Evolutionary conservation across 2,888 invertebrate species (phyloP), one percentile per base, ranked within the genome.

Genomic region (Euclidia mi): DNA sequence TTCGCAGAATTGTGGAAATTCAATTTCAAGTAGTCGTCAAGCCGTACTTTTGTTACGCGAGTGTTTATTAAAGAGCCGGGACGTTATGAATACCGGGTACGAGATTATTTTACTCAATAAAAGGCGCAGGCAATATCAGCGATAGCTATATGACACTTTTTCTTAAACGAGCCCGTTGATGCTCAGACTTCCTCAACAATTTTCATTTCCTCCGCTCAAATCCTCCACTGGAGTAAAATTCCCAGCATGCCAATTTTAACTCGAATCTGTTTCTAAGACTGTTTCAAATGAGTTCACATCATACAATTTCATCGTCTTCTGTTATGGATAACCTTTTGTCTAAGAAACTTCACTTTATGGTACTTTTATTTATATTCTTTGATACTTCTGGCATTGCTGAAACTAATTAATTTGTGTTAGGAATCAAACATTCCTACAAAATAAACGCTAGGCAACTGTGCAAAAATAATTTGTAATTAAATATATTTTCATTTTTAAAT

Each of bases 181-280:
- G 82, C 78, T 78, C 69, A 75, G 81, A 88, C 87, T 90, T 87
- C 81, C 85, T 76, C 71, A 90, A 90, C 89, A 90, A 90, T 90
- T 90, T 90, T 88, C 87, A 90, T 90, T 89, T 89, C 84, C 87
- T 81, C 79, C 56, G 73, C 78, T 74, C 76, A 87, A 88, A 85
- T 86, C 84, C 77, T 78, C 78, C 73, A 71, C 71, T 59, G 63
- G 65, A 78, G 65, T 78, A 78, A 87, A 88, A 76, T 85, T 87
- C 75, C 50, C 67, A 81, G 80, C 76, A 79, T 81, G 80, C 80
- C 82, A 84, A 85, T 85, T 87, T 84, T 79, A 83, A 85, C 81
- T 85, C 78, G 57, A 84, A 84, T 85, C 82, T 79, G 76, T 77
- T 77, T 79, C 75, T 63, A 71, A 77, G 75, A 71, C 61, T 59